Conservation (phyloP, 2,888 invertebrate species). For the Nephrotoma appendiculata region DNA sequence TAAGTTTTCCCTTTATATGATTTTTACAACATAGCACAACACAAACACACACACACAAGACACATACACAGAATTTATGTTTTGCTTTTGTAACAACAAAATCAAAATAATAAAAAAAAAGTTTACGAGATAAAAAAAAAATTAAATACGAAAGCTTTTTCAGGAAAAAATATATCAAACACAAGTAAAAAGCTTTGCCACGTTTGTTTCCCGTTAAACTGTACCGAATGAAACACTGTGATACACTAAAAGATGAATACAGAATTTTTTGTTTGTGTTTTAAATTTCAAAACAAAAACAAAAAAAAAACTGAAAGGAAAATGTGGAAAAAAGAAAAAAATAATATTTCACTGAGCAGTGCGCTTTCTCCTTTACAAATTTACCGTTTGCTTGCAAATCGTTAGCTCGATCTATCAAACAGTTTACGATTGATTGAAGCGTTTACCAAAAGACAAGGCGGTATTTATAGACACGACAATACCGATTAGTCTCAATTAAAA, state of each 20-base stretch:
- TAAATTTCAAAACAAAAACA: neutral
- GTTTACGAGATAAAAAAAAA: neutral
- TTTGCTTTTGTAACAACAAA: neutral
- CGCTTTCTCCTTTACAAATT: neutral
- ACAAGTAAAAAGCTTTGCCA: neutral
- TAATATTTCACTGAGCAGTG: neutral
- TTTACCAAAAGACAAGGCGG: neutral
- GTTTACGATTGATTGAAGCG: neutral
- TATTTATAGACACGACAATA: conserved; percentile 2
- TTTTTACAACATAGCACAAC: neutral
- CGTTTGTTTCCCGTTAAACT: neutral
- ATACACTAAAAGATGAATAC: neutral
- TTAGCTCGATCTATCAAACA: neutral
- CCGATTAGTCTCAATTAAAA: conserved; percentile 2
- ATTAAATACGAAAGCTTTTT: neutral
- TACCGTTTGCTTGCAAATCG: neutral
- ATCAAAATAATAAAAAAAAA: neutral
- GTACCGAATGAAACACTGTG: neutral
- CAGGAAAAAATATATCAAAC: no score
- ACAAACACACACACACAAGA: neutral
- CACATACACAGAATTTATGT: neutral
- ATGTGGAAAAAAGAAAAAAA: neutral
- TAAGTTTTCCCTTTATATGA: neutral
- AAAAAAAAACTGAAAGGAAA: neutral
- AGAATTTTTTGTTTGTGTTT: neutral